Base-by-base conservation (phyloP, 1,140 invertebrate genomes). In the Drosophila parvula region DNA sequence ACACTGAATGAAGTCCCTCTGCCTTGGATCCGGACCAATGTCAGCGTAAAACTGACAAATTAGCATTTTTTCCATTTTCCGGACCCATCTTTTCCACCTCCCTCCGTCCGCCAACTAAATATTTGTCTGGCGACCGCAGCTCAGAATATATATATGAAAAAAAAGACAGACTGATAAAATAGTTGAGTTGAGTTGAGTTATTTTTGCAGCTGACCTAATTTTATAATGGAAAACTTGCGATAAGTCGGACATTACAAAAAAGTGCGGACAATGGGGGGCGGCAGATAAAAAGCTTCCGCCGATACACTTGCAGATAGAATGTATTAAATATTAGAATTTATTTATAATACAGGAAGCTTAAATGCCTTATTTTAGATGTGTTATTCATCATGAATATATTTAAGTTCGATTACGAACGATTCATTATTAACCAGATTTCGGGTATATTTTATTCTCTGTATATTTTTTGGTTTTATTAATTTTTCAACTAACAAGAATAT, bases 151-250 rank as follows among this genome's bases (percentile, higher is more conserved):
- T 34, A 41, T 45, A 53, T 53, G 50, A 78, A 2, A n/a, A 55
- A 67, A 79, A 77, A 73, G 64, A 78, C 43, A 40, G 65, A 55
- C 77, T 77, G 71, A 76, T 80, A 80, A 85, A 89, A 84, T 89
- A 89, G 81, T 84, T 84, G 64, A 79, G 83, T 81, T 79, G 83
- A 88, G 83, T 80, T 80, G 84, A 89, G 84, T 89, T 89, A 89
- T 89, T 89, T 89, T 89, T 89, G 85, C 84, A 89, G 84, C 84
- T 89, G 84, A 89, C 84, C 84, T 84, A 89, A 89, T 89, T 89
- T 89, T 89, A 89, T 89, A 89, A 89, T 89, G 84, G 84, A 89
- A 89, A 89, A 89, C 78, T 89, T 89, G 83, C 83, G 83, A 86
- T 88, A 88, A 88, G 83, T 89, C 79, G 77, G 70, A 61, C 70